Percentiles rank a stretch among this genome's conserved stretches.
These are phyloP conservation scores for Phortica magna DNA, from an alignment of 2,888 invertebrate genomes.

Conservation along the genomic window DNA sequence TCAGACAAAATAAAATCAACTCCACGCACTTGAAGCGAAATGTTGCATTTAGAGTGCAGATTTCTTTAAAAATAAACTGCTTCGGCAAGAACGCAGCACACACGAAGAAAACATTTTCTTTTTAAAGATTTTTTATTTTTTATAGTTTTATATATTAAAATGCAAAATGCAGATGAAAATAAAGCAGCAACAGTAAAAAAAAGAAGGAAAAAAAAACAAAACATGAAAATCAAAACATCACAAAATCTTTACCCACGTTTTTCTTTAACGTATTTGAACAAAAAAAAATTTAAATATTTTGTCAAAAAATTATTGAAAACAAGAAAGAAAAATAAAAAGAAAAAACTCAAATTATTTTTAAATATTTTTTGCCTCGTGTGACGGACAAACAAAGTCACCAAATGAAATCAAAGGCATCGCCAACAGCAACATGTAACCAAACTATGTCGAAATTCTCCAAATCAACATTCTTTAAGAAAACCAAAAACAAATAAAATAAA, in stretches of 20 bases:
- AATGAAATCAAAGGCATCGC: constrained; percentile 40
- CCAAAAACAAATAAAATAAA: too few relatives aligned
- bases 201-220: neutral
- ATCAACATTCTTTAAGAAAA: neutral
- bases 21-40: neutral
- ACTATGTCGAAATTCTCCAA: constrained; percentile 27
- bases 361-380: constrained; percentile 42
- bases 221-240: constrained; percentile 19
- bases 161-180: neutral
- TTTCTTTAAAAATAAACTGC: constrained; percentile 23
- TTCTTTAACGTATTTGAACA: constrained; percentile 2
- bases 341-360: constrained; percentile 47
- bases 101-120: neutral
- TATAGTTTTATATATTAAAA: neutral
- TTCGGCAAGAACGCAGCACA: neutral
- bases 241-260: neutral
- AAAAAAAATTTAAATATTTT: constrained; percentile 24
- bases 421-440: constrained; percentile 8
- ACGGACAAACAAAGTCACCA: constrained; percentile 51
- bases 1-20: neutral
- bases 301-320: neutral
- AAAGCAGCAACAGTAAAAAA: neutral
- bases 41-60: constrained; percentile 1
- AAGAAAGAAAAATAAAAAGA: constrained; percentile 20
- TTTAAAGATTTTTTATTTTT: constrained; percentile 18